phyloP scores from a whole-genome alignment of 2,113 vertebrate species.

The Bos javanicus region DNA sequence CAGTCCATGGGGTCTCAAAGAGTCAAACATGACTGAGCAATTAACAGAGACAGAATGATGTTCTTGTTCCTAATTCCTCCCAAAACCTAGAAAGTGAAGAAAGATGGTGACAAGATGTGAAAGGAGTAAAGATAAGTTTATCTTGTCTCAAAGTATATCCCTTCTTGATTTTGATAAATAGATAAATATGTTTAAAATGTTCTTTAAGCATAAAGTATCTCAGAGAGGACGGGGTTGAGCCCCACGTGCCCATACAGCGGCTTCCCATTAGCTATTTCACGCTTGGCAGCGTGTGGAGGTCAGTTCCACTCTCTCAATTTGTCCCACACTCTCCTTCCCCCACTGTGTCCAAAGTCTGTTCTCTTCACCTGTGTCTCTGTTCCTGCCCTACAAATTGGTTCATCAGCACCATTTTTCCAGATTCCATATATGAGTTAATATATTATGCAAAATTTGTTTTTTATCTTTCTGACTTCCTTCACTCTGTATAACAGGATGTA shows the following conservation, averaged over 20 bases:
- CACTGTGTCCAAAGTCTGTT: background rate
- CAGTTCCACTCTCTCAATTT: background rate
- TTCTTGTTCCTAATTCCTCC: background rate
- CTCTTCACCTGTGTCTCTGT: background rate
- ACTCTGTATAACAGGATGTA: background rate
- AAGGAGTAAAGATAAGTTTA: background rate
- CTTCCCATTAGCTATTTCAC: background rate
- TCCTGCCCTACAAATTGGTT: background rate
- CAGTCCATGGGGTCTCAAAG: background rate
- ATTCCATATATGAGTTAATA: background rate
- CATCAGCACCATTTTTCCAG: background rate
- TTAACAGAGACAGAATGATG: background rate
- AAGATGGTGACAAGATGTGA: background rate
- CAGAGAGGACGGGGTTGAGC: background rate
- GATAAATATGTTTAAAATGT: background rate
- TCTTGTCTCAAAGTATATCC: background rate
- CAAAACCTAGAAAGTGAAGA: background rate
- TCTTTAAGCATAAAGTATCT: background rate
- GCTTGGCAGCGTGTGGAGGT: background rate
- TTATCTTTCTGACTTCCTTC: background rate
- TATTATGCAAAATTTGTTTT: background rate
- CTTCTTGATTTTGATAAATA: background rate
- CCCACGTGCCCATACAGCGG: background rate
- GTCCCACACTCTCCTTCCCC: background rate
- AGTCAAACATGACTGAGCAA: background rate